Evolutionary conservation across 1,140 invertebrate genomes (phyloP), one percentile per base, ranked within the genome.

Genomic region (Brachionus calyciflorus): DNA sequence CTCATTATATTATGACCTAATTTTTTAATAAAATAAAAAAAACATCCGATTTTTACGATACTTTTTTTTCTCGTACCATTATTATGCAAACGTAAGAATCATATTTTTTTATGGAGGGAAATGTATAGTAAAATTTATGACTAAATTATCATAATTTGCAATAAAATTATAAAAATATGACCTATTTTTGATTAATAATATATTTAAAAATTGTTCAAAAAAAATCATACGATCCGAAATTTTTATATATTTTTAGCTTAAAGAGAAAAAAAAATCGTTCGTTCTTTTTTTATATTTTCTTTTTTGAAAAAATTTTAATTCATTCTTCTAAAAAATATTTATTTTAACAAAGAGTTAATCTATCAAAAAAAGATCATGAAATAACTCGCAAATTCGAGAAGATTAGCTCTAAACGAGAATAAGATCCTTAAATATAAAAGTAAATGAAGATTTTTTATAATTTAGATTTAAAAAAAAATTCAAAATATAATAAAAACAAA

Each of bases 141-240:
- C 33, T 37, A 60, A 60, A 60, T 60, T 60, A 28, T 28, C 55
- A 60, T 60, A 60, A 33, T 60, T 60, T 60, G 24, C 7, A 55
- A 55, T 60, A 60, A 37, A 37, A 60, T 60, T 60, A 60, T 60
- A 17, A 33, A 60, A 60, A 60, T 60, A 5, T 33, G 55, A 60
- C 55, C 55, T 60, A 60, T 17, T 60, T 60, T 60, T 37, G 9
- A 28, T 33, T 33, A 60, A 60, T 60, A 60, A 60, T 37, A 37
- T 33, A 60, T 33, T 60, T 33, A 37, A n/a, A n/a, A n/a, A n/a
- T n/a, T n/a, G n/a, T n/a, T 12, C 19, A 19, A 33, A 60, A 60
- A 60, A 60, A 60, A 60, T 60, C 55, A 60, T 60, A 60, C 55
- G 55, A 60, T 60, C 55, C 55, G 55, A 60, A 60, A 37, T 60